phyloP scores from a whole-genome alignment of 1,140 invertebrate species.

The Caenorhabditis tropicalis region DNA sequence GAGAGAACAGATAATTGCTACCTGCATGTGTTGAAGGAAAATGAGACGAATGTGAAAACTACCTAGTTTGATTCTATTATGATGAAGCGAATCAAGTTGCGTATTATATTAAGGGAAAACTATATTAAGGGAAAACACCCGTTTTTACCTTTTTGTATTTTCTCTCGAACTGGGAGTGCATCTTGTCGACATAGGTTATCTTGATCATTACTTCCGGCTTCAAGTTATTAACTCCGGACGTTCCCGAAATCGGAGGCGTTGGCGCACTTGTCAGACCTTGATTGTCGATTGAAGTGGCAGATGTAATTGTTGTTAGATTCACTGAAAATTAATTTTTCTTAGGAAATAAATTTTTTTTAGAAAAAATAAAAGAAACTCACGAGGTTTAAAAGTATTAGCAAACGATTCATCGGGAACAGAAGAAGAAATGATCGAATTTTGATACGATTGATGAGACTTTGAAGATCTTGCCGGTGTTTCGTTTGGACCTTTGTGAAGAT shows the following conservation, averaged over 20 bases:
- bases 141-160: constrained; percentile 50
- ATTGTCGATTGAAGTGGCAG: constrained; percentile 4
- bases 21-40: too few species aligned
- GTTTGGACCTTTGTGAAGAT: constrained; percentile 35
- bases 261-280: background rate
- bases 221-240: constrained; percentile 37
- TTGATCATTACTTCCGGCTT: constrained; percentile 45
- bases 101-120: too few species aligned
- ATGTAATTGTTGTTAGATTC: background rate
- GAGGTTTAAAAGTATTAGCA: background rate
- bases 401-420: constrained; percentile 44
- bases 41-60: too few species aligned
- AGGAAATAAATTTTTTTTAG: background rate
- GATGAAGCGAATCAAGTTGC: too few species aligned
- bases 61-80: too few species aligned
- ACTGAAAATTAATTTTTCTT: background rate
- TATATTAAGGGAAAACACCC: too few species aligned
- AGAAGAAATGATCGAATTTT: constrained; percentile 20
- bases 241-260: constrained; percentile 13
- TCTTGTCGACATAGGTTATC: constrained; percentile 59
- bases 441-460: background rate
- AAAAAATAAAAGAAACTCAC: background rate
- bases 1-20: too few species aligned
- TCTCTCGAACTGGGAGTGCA: constrained; percentile 60
- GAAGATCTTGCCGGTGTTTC: background rate